Conservation (phyloP, 2,888 invertebrate species). For the Pyrocoelia pectoralis region DNA sequence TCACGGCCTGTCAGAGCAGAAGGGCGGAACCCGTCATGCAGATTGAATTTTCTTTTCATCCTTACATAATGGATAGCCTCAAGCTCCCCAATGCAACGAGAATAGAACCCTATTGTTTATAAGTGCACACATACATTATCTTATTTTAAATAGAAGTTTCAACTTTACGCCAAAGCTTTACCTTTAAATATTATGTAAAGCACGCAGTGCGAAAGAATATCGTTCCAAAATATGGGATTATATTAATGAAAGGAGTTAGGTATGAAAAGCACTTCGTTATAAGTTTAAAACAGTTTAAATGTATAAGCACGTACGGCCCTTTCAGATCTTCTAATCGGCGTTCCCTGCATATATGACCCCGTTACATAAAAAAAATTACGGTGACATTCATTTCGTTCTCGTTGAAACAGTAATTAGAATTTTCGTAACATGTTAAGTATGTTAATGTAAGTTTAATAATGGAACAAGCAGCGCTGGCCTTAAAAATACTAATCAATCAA, state of each 20-base stretch:
- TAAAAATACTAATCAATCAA: slow-evolving; percentile 38
- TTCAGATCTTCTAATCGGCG: neutral
- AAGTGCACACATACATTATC: slow-evolving; percentile 45
- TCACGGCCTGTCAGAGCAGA: slow-evolving; percentile 60
- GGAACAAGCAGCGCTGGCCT: slow-evolving; percentile 47
- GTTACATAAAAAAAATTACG: neutral
- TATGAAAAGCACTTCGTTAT: neutral
- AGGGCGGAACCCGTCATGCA: slow-evolving; percentile 58
- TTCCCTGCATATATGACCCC: neutral
- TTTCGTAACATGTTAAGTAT: neutral
- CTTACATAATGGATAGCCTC: slow-evolving; percentile 59
- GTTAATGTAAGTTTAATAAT: slow-evolving; percentile 30
- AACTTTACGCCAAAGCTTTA: neutral
- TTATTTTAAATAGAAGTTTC: slow-evolving; percentile 40
- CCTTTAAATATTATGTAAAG: neutral
- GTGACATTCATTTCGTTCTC: neutral
- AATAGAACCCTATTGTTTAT: slow-evolving; percentile 55
- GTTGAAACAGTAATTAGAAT: neutral
- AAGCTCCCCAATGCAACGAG: slow-evolving; percentile 47
- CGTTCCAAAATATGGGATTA: neutral
- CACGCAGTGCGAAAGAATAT: neutral
- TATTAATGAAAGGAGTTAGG: neutral
- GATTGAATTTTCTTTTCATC: slow-evolving; percentile 62
- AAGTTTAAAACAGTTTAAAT: neutral
- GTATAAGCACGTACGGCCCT: slow-evolving; percentile 1